These are phyloP conservation scores for Prosapia bicincta DNA, from an alignment of 2,888 invertebrate species.

Conservation along the genomic window DNA sequence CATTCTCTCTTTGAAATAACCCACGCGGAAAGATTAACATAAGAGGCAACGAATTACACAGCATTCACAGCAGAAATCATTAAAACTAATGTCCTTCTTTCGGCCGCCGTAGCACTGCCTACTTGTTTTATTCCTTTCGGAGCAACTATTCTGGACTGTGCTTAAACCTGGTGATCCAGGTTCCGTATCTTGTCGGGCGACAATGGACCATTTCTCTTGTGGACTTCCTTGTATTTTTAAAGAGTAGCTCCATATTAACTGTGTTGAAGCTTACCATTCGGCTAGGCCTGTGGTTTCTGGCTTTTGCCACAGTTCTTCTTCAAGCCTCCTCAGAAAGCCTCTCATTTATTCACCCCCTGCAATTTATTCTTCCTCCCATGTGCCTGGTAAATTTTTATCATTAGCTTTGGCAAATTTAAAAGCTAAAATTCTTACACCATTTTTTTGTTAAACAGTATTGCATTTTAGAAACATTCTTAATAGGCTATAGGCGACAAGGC, in stretches of 20 bases:
- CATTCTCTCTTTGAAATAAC: constrained; percentile 38
- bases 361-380: no score
- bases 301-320: background rate
- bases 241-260: background rate
- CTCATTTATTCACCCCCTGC: no score
- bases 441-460: no score
- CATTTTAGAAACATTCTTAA: no score
- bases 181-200: background rate
- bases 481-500: no score
- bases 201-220: background rate
- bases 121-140: background rate
- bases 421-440: no score
- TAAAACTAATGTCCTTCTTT: background rate
- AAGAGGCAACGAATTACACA: constrained; percentile 26
- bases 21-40: constrained; percentile 36
- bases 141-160: constrained; percentile 1
- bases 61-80: background rate
- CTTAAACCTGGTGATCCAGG: no score
- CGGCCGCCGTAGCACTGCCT: background rate
- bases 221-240: no score
- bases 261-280: background rate
- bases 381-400: background rate
- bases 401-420: no score
- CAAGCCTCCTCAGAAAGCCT: no score
- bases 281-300: background rate